These are phyloP conservation scores for Drosophila mimica DNA, from an alignment of 2,888 invertebrate genomes.

Conservation along the genomic window DNA sequence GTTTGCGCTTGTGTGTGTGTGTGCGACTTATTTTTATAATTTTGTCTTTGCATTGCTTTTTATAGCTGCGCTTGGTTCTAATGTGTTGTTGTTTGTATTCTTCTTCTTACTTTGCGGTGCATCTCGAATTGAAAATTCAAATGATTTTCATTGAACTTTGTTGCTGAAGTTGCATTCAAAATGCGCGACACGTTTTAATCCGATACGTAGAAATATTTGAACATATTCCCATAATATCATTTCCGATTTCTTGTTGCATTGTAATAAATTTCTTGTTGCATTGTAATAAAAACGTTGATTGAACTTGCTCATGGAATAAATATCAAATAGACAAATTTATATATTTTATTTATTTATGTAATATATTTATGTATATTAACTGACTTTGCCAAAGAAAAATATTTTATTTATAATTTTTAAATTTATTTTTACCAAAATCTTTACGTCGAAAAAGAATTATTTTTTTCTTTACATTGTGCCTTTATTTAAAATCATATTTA, in stretches of 20 bases:
- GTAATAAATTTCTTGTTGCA: no score
- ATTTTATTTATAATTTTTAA: not conserved
- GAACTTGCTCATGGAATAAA: not conserved
- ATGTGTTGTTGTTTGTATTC: slow-evolving; percentile 37
- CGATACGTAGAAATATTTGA: slow-evolving; percentile 23
- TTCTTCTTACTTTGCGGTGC: slow-evolving; percentile 36
- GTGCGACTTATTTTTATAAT: slow-evolving; percentile 63
- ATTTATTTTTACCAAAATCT: not conserved
- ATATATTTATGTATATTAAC: not conserved
- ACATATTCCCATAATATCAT: slow-evolving; percentile 24
- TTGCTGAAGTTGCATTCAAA: slow-evolving; percentile 30
- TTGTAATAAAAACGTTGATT: not conserved
- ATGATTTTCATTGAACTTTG: slow-evolving; percentile 31
- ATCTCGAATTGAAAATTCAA: slow-evolving; percentile 30
- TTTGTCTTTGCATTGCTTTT: slow-evolving; percentile 66
- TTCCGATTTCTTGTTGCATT: slow-evolving; percentile 36
- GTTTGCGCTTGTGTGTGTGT: slow-evolving; percentile 5
- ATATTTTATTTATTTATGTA: no score
- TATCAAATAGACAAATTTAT: not conserved
- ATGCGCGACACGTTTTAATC: slow-evolving; percentile 52
- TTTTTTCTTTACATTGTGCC: not conserved
- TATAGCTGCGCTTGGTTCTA: slow-evolving; percentile 50
- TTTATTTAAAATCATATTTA: not conserved
- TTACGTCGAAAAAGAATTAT: not conserved
- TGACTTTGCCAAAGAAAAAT: not conserved